Evolutionary conservation across 2,113 vertebrate species (phyloP).

Genomic region (Dipodomys stephensi): DNA sequence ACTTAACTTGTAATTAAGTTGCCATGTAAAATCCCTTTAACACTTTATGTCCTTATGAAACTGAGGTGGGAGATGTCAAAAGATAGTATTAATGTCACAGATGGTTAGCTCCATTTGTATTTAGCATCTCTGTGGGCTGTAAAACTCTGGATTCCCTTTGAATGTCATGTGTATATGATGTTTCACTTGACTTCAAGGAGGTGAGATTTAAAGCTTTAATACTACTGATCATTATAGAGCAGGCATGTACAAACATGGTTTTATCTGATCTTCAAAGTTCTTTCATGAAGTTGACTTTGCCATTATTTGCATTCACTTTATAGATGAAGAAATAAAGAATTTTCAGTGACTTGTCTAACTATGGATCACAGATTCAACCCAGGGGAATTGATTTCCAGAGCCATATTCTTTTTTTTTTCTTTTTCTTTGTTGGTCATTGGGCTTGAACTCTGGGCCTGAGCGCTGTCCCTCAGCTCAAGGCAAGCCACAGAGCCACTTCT

Average conservation of each 20-base stretch:
- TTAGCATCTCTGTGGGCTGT: not conserved
- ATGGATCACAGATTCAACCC: not conserved
- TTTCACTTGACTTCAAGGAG: not conserved
- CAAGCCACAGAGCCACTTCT: no score
- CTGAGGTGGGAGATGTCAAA: not conserved
- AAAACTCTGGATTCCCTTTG: not conserved
- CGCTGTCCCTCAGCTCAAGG: no score
- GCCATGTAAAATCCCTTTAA: not conserved
- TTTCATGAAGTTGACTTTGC: not conserved
- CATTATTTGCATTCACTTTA: slow-evolving; percentile 20
- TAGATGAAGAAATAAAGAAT: not conserved
- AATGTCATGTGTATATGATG: not conserved
- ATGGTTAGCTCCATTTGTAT: not conserved
- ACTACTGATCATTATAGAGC: not conserved
- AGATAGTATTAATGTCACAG: not conserved
- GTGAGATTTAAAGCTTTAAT: not conserved
- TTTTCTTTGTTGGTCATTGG: no score
- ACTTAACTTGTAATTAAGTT: not conserved
- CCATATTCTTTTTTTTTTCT: not conserved
- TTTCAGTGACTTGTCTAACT: not conserved
- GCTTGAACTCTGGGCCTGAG: no score
- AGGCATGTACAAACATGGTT: not conserved
- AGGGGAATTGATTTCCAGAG: not conserved
- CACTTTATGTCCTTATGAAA: not conserved
- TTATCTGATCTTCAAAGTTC: not conserved